phyloP scores from a whole-genome alignment of 92 coral and sea anemone species.

The Epizoanthus ramosus region DNA sequence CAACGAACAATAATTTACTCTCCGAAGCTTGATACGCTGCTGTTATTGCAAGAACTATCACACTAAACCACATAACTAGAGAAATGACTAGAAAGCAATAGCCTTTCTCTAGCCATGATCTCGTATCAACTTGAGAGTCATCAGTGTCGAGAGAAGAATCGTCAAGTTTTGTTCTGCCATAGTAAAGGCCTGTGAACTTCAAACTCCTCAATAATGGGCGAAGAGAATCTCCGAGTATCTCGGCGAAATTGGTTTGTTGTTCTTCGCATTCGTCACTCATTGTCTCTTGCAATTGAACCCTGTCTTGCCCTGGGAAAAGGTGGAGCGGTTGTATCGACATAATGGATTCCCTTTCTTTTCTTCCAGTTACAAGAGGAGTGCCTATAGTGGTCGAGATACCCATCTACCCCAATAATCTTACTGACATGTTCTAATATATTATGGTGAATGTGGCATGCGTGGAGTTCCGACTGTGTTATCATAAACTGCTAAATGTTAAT shows the following conservation, averaged over 20 bases:
- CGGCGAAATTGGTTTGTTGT: neutral
- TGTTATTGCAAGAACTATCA: neutral
- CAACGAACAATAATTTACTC: neutral
- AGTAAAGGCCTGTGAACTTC: neutral
- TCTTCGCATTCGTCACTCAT: neutral
- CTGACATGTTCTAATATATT: too few species aligned
- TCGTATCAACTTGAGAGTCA: neutral
- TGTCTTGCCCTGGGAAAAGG: neutral
- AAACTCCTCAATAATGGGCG: neutral
- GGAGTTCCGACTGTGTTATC: too few species aligned
- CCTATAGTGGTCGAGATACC: too few species aligned
- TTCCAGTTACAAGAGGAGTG: too few species aligned
- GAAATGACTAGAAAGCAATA: neutral
- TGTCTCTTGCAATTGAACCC: neutral
- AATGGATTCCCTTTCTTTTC: too few species aligned
- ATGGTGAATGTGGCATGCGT: too few species aligned
- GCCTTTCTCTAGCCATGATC: neutral
- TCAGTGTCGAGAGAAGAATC: neutral
- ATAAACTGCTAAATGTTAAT: too few species aligned
- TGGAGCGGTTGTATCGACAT: neutral
- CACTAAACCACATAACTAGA: neutral
- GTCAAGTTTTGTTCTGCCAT: neutral
- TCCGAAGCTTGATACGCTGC: neutral
- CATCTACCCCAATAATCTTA: too few species aligned
- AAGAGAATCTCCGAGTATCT: neutral